phyloP scores from a whole-genome alignment of 1,140 invertebrate genomes.

The Drosophila erecta region DNA sequence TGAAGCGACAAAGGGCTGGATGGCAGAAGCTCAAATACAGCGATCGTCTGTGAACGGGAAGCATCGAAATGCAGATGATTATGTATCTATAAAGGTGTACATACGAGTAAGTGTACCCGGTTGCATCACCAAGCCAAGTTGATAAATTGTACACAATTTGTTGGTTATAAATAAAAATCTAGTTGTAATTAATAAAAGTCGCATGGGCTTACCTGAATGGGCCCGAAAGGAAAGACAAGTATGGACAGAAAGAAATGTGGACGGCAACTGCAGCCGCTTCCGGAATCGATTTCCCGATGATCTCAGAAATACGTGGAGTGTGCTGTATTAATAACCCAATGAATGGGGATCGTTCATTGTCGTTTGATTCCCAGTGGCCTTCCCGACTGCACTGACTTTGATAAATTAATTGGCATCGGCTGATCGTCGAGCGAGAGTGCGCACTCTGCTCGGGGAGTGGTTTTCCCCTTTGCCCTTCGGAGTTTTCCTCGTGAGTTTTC shows the following conservation, averaged over 20 bases:
- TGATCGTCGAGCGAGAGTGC: slow-evolving; percentile 44
- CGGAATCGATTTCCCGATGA: slow-evolving; percentile 52
- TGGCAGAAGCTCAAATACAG: slow-evolving; percentile 82
- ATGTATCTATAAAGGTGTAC: slow-evolving; percentile 19
- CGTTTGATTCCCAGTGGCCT: slow-evolving; percentile 73
- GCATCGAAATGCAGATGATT: slow-evolving; percentile 17
- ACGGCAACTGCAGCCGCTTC: slow-evolving; percentile 74
- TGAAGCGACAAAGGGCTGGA: slow-evolving; percentile 72
- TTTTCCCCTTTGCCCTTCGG: slow-evolving; percentile 29
- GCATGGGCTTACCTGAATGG: slow-evolving; percentile 47
- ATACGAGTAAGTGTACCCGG: slow-evolving; percentile 14
- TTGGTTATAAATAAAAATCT: slow-evolving; percentile 80
- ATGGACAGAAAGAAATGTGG: slow-evolving; percentile 57
- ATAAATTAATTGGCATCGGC: slow-evolving; percentile 73
- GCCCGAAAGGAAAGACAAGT: slow-evolving; percentile 4
- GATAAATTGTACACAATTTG: slow-evolving; percentile 78
- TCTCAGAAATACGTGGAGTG: slow-evolving; percentile 12
- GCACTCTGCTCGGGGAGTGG: slow-evolving; percentile 13
- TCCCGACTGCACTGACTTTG: slow-evolving; percentile 60
- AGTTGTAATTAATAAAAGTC: slow-evolving; percentile 80
- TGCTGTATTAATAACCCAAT: slow-evolving; percentile 73
- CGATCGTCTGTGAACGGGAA: slow-evolving; percentile 51
- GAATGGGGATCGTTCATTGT: slow-evolving; percentile 63
- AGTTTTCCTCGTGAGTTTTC: slow-evolving; percentile 5
- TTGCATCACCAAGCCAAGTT: slow-evolving; percentile 64